A percentile compares a stretch with the other conserved stretches of the same genome.
These are phyloP conservation scores for Lithobius niger DNA, from an alignment of 1,140 invertebrate species.

Conservation along the genomic window DNA sequence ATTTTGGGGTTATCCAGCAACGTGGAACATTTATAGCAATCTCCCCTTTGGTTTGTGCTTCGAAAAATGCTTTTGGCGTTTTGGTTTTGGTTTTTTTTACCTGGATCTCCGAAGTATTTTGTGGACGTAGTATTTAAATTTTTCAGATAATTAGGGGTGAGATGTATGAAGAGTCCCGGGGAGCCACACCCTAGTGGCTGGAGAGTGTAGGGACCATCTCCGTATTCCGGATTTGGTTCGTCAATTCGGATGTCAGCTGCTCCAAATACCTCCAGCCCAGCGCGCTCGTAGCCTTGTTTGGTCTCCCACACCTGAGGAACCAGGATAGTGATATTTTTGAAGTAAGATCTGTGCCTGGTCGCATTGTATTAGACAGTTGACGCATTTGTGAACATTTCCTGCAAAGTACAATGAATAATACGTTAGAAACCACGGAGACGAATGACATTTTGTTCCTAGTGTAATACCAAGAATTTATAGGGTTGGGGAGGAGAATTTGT, in stretches of 20 bases:
- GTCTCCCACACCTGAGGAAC: slow-evolving; percentile 26
- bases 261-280: slow-evolving; percentile 10
- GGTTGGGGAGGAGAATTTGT: too few species aligned
- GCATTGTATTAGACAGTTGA: slow-evolving; percentile 21
- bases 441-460: too few species aligned
- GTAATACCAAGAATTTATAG: too few species aligned
- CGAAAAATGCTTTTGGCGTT: too few species aligned
- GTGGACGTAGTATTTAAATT: slow-evolving; percentile 14
- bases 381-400: not conserved
- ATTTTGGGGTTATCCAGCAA: too few species aligned
- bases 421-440: too few species aligned
- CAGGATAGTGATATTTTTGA: slow-evolving; percentile 29
- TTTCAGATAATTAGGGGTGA: slow-evolving; percentile 19
- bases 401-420: not conserved
- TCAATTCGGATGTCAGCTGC: slow-evolving; percentile 14
- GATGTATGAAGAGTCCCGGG: slow-evolving; percentile 18
- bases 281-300: slow-evolving; percentile 10
- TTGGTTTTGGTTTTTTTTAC: slow-evolving; percentile 1
- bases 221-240: slow-evolving; percentile 14
- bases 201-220: slow-evolving; percentile 18
- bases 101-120: slow-evolving; percentile 16
- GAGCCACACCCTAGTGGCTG: slow-evolving; percentile 19
- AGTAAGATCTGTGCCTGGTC: slow-evolving; percentile 25
- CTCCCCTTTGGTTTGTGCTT: too few species aligned
- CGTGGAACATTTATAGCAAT: too few species aligned